Base-by-base conservation (phyloP, 2,888 invertebrate species). In the Drosophila subquinaria region DNA sequence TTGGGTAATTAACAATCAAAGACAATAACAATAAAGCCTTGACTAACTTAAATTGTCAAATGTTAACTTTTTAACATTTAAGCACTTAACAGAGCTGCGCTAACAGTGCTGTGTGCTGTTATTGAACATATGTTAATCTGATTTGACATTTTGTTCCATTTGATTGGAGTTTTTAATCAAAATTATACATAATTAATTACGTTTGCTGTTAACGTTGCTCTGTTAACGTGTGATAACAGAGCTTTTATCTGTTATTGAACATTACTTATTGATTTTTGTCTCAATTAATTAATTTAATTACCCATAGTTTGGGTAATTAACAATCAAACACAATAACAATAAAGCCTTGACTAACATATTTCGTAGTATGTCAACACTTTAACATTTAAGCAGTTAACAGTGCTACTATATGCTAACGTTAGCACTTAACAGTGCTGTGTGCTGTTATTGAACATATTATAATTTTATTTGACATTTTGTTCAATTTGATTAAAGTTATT, bases 261-360 rank as follows among this genome's bases (percentile, higher is more conserved):
- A n/a, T n/a, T 15, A 20, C 2, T 40, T 15, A 9, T 11, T 13
- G 13, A 1, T 17, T 33, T 50, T 11, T 76, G 50, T 62, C 77
- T 75, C 48, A 71, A 71, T 75, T 62, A 62, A 65, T 76, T 74
- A 30, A 43, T 30, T 40, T 55, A 63, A 69, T 62, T 48, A 47
- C 27, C 4, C 11, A 11, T 35, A 30, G 38, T 38, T 27, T 48
- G 8, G 17, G 38, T 13, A 13, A 48, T 57, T 57, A 47, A 27
- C 57, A 47, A 38, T 38, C 23, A 4, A 36, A 13, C 17, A 8
- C 17, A 55, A 20, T 43, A 20, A 33, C 43, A 35, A 43, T 20
- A 56, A 9, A 56, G 11, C 45, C 35, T 23, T 56, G 56, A 55
- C 11, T 17, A 40, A 30, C 9, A 6, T 11, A 5, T 8, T 6